Percentiles rank a stretch among this genome's conserved stretches.
Evolutionary conservation across 2,797 vertebrate genomes (phyloP).

Genomic region (Scleropages formosus): DNA sequence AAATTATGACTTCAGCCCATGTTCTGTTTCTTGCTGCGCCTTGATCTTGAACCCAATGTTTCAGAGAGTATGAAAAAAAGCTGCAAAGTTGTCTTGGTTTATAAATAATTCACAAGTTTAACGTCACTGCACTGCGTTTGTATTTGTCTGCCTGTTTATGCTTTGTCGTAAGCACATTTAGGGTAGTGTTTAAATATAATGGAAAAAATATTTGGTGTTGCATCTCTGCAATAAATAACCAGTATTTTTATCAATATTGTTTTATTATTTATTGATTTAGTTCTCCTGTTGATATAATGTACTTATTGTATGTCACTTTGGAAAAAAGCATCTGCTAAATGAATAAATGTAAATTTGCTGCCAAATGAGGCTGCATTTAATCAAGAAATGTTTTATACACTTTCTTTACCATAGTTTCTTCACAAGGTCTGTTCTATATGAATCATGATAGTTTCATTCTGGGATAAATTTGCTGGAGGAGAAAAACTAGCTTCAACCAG

Average conservation of each 20-base stretch:
- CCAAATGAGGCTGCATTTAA: not conserved
- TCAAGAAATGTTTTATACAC: not conserved
- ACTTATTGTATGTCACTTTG: no score
- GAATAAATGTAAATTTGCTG: no score
- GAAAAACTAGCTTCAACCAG: not conserved
- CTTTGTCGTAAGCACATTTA: not conserved
- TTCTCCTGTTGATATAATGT: no score
- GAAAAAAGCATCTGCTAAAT: no score
- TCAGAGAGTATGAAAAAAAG: conserved; percentile 12
- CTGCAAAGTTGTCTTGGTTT: conserved; percentile 20
- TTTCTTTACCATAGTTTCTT: not conserved
- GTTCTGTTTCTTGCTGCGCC: conserved; percentile 40
- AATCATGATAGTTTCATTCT: not conserved
- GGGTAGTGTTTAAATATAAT: not conserved
- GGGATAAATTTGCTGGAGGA: not conserved
- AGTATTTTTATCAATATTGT: no score
- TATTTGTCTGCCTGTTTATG: not conserved
- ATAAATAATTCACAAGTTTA: conserved; percentile 25
- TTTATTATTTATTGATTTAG: no score
- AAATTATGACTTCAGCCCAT: conserved; percentile 45
- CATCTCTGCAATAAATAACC: no score
- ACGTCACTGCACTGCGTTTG: not conserved
- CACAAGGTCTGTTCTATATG: not conserved
- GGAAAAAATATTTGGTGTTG: not conserved
- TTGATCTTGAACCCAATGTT: conserved; percentile 38